Percentiles rank a stretch among this genome's conserved stretches.
phyloP scores from a whole-genome alignment of 64 coral and sea anemone species.

The Dendrophyllia cribrosa region DNA sequence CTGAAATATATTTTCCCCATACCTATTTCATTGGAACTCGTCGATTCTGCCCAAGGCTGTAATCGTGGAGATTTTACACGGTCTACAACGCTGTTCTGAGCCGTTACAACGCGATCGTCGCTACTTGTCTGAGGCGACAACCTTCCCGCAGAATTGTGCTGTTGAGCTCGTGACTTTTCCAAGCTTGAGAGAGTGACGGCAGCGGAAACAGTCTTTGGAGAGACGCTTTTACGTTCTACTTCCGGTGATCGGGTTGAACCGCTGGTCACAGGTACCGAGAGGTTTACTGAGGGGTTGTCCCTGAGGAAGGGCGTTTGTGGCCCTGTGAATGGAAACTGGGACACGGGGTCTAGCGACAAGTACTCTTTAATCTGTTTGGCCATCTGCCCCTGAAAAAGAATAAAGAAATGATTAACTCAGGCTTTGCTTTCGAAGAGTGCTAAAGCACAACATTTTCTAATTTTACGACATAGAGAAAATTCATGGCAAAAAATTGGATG shows the following conservation, averaged over 20 bases:
- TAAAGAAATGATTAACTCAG: background rate
- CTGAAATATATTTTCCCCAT: background rate
- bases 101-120: background rate
- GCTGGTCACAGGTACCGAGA: background rate
- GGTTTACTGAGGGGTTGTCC: conserved; percentile 7
- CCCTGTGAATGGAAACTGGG: conserved; percentile 32
- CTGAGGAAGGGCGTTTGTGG: background rate
- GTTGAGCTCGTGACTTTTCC: conserved; percentile 28
- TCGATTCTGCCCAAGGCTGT: background rate
- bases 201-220: conserved; percentile 56
- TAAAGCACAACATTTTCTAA: no score
- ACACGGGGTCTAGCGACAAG: conserved; percentile 11
- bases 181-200: conserved; percentile 57
- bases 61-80: background rate
- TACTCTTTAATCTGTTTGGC: conserved; percentile 60
- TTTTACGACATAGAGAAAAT: no score
- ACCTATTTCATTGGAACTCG: conserved; percentile 36
- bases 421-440: no score
- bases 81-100: background rate
- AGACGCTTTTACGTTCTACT: background rate
- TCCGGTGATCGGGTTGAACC: background rate
- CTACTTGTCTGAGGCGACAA: background rate
- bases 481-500: no score
- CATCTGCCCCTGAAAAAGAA: conserved; percentile 26
- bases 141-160: background rate